A percentile compares a stretch with the other conserved stretches of the same genome.
Evolutionary conservation across 2,888 invertebrate species (phyloP).

Genomic region (Diarsia brunnea): DNA sequence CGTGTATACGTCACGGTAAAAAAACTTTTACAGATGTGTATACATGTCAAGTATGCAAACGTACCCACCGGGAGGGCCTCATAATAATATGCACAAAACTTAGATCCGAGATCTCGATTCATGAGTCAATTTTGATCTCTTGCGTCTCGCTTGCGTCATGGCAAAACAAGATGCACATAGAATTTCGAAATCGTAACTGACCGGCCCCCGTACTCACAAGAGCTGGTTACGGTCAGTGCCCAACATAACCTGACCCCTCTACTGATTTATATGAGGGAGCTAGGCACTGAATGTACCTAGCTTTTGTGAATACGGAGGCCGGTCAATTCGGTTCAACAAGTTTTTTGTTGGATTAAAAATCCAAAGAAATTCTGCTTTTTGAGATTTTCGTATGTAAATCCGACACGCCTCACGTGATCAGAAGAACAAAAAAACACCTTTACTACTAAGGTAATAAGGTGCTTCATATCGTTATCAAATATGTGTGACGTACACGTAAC

Average conservation of each 20-base stretch:
- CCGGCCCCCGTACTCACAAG: no score
- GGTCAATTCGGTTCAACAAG: neutral
- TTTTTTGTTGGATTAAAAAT: neutral
- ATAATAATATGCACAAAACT: neutral
- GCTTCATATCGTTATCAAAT: neutral
- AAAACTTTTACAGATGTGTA: neutral
- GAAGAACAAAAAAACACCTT: neutral
- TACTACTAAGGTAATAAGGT: neutral
- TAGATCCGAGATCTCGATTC: neutral
- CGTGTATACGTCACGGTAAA: no score
- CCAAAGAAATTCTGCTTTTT: neutral
- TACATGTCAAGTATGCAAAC: neutral
- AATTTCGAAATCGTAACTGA: neutral
- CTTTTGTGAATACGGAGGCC: neutral
- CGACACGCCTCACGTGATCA: neutral
- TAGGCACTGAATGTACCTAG: neutral
- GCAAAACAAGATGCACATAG: neutral
- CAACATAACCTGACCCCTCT: no score
- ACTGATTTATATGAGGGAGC: no score
- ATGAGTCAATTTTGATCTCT: neutral
- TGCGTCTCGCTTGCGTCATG: neutral
- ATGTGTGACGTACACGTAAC: neutral
- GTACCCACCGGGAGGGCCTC: neutral
- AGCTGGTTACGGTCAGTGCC: no score
- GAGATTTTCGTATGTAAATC: neutral